Evolutionary conservation across 2,888 invertebrate genomes (phyloP).

Genomic region (Cataglyphis cursor): DNA sequence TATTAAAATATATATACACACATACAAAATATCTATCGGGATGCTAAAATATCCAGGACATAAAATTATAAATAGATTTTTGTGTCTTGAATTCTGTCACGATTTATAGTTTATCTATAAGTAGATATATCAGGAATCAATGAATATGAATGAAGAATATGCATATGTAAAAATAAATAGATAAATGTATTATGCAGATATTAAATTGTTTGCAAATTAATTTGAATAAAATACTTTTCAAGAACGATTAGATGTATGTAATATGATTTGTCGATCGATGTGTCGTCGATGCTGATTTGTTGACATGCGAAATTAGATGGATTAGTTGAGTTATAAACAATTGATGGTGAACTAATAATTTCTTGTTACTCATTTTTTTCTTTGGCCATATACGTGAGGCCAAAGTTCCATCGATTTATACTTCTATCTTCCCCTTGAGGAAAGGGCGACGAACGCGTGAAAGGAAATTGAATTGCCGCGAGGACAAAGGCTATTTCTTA

Average conservation of each 20-base stretch:
- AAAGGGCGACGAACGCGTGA: constrained; percentile 27
- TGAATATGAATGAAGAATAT: too few relatives aligned
- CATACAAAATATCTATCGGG: too few relatives aligned
- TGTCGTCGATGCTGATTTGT: not conserved
- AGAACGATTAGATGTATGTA: not conserved
- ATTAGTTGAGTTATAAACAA: not conserved
- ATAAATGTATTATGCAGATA: not conserved
- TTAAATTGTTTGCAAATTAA: not conserved
- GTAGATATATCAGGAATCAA: too few relatives aligned
- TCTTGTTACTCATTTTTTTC: not conserved
- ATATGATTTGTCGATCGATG: not conserved
- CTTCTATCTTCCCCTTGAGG: constrained; percentile 40
- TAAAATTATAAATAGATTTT: not conserved
- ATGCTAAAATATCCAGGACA: too few relatives aligned
- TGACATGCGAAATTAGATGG: not conserved
- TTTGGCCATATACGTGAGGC: not conserved
- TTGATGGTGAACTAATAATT: constrained; percentile 10
- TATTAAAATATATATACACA: not conserved
- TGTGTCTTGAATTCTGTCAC: not conserved
- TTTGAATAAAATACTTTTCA: constrained; percentile 6
- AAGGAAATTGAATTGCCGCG: constrained; percentile 55
- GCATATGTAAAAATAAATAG: not conserved
- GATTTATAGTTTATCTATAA: too few relatives aligned
- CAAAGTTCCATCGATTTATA: constrained; percentile 21
- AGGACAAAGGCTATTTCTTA: constrained; percentile 47